Conservation (phyloP, 2,113 vertebrate genomes). For the Cyanoderma ruficeps region DNA sequence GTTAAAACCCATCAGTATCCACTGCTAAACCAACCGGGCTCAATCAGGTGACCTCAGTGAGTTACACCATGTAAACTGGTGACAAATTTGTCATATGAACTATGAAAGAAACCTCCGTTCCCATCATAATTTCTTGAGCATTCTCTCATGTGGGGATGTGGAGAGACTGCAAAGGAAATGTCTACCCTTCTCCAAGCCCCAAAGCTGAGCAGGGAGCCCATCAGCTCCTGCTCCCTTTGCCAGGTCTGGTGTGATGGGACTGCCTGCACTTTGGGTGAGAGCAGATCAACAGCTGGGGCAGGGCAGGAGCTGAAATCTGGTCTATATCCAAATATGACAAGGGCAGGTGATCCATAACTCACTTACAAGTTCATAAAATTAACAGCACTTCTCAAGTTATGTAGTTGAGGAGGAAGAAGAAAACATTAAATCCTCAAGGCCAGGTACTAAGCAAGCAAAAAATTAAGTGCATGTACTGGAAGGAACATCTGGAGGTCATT, state of each 20-base stretch:
- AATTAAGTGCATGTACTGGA: not conserved
- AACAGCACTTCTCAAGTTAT: not conserved
- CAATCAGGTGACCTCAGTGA: not conserved
- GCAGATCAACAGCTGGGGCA: not conserved
- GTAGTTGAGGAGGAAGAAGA: not conserved
- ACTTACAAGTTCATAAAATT: not conserved
- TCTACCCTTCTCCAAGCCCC: not conserved
- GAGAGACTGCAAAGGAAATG: not conserved
- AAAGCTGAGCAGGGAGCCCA: not conserved
- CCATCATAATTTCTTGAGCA: not conserved
- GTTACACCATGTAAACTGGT: not conserved
- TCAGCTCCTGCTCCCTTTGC: not conserved
- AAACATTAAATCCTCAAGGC: not conserved
- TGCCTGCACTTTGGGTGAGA: fast-evolving
- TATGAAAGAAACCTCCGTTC: not conserved
- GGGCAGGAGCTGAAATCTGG: not conserved
- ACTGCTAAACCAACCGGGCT: not conserved
- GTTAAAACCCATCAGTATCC: not conserved
- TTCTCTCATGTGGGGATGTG: not conserved
- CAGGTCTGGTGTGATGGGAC: not conserved
- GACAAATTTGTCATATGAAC: not conserved
- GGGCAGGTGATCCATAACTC: not conserved
- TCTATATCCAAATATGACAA: not conserved
- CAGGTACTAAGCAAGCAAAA: not conserved
- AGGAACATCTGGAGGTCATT: slow-evolving; percentile 34